Percentiles rank a stretch among this genome's conserved stretches.
Conservation (phyloP, 1,140 invertebrate genomes). For the Heliothis virescens region DNA sequence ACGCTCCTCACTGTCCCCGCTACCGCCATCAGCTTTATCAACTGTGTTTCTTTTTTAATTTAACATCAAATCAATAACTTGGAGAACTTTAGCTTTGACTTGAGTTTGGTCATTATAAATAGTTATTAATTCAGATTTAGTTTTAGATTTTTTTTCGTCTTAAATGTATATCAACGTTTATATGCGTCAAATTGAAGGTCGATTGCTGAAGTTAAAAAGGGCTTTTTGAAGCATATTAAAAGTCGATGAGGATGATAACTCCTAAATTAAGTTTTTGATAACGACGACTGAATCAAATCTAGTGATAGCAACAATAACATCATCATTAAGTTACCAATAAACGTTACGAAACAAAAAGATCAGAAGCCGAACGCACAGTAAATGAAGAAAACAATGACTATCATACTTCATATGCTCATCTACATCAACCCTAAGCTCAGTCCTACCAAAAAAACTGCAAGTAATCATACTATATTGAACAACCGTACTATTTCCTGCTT, state of each 20-base stretch:
- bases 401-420: slow-evolving; percentile 7
- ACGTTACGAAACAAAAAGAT: background rate
- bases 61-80: slow-evolving; percentile 16
- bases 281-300: too few species aligned
- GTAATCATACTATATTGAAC: slow-evolving; percentile 32
- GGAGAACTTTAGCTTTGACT: background rate
- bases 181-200: too few species aligned
- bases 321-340: background rate
- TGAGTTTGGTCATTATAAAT: too few species aligned
- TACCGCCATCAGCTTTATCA: background rate
- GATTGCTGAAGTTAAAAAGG: too few species aligned
- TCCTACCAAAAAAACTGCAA: slow-evolving; percentile 29
- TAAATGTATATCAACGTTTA: too few species aligned
- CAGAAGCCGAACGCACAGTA: background rate
- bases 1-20: slow-evolving; percentile 22
- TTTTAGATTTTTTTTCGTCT: too few species aligned
- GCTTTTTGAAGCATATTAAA: too few species aligned
- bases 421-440: background rate
- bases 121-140: too few species aligned
- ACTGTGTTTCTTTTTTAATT: slow-evolving; percentile 27
- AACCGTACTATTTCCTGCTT: slow-evolving; percentile 36
- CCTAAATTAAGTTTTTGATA: too few species aligned
- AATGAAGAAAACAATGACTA: slow-evolving; percentile 10
- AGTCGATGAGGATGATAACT: too few species aligned
- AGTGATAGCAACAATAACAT: background rate